phyloP scores from a whole-genome alignment of 2,888 invertebrate genomes.

The Yponomeuta cagnagella region DNA sequence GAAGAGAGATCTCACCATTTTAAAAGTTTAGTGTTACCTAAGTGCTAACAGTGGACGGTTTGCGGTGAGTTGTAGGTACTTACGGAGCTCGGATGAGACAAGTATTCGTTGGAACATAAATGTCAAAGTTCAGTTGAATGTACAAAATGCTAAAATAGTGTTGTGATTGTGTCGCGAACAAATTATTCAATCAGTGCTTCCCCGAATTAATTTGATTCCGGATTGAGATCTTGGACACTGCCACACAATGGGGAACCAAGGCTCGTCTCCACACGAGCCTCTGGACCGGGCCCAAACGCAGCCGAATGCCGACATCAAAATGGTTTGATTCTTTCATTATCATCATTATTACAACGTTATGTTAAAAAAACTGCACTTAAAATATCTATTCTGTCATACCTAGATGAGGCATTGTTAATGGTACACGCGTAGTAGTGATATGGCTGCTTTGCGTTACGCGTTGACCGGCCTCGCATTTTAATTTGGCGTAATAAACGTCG shows the following conservation, averaged over 20 bases:
- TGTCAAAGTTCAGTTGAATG: slow-evolving; percentile 13
- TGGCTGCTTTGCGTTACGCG: slow-evolving; percentile 1
- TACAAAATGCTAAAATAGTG: background rate
- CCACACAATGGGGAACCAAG: slow-evolving; percentile 85
- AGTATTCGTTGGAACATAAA: slow-evolving; percentile 11
- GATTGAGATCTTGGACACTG: slow-evolving; percentile 10
- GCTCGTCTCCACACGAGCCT: slow-evolving; percentile 88
- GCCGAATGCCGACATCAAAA: slow-evolving; percentile 65
- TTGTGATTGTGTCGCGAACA: background rate
- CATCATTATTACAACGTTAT: too few relatives aligned
- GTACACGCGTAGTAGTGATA: background rate
- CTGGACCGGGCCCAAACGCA: slow-evolving; percentile 80
- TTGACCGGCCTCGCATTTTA: slow-evolving; percentile 8
- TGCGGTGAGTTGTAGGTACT: background rate
- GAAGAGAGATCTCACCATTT: slow-evolving; percentile 2
- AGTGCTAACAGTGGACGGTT: background rate
- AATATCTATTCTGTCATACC: slow-evolving; percentile 15
- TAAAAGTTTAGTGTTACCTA: background rate
- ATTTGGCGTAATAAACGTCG: slow-evolving; percentile 7
- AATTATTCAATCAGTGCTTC: background rate
- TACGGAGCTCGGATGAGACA: background rate
- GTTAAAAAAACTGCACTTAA: slow-evolving; percentile 15
- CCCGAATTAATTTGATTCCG: background rate
- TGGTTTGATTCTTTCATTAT: slow-evolving; percentile 40
- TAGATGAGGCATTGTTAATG: slow-evolving; percentile 5